phyloP scores from a whole-genome alignment of 2,797 vertebrate species.

The Adrianichthys oophorus region DNA sequence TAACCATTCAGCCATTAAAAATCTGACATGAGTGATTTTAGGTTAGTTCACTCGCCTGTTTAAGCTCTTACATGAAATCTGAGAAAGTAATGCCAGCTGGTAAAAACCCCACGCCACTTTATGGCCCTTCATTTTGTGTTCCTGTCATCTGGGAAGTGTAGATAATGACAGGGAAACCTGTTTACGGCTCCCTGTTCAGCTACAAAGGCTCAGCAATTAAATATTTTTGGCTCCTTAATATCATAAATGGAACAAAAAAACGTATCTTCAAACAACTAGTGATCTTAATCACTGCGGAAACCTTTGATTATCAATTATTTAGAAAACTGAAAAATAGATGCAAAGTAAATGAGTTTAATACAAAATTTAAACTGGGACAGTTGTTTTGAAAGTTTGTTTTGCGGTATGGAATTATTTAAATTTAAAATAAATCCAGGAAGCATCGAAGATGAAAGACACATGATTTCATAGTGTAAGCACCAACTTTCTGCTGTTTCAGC shows the following conservation, averaged over 20 bases:
- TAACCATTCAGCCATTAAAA: not conserved
- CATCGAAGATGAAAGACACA: no score
- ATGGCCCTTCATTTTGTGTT: not conserved
- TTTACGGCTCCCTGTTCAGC: not conserved
- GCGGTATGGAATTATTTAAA: no score
- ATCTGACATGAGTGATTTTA: not conserved
- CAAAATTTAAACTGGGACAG: no score
- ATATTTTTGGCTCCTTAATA: not conserved
- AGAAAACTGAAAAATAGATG: no score
- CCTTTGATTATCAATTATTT: no score
- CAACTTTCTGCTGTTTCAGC: no score
- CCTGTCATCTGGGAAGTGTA: conserved; percentile 1
- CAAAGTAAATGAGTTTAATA: no score
- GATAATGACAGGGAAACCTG: not conserved
- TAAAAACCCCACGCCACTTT: conserved; percentile 1
- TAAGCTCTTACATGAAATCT: not conserved
- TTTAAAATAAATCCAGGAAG: no score
- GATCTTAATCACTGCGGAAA: no score
- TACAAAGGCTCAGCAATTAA: not conserved
- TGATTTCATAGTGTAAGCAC: no score
- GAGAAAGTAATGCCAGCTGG: not conserved
- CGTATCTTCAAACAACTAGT: not conserved
- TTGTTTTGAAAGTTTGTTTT: no score
- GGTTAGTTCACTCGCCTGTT: no score
- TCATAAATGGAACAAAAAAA: not conserved